phyloP scores from a whole-genome alignment of 1,140 invertebrate genomes.

The Drosophila equinoxialis region DNA sequence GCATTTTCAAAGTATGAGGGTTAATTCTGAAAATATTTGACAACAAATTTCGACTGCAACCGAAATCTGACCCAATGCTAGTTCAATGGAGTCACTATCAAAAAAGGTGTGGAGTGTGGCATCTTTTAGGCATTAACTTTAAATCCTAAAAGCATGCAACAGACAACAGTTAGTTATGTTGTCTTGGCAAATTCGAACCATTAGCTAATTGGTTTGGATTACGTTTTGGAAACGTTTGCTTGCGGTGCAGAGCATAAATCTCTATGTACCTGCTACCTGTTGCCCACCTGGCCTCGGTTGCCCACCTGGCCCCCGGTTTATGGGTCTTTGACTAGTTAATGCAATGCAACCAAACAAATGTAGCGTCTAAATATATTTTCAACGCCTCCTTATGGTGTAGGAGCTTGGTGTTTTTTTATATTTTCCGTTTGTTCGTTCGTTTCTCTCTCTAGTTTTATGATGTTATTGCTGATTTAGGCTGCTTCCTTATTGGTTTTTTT shows the following conservation, averaged over 20 bases:
- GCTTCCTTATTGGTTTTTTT: slow-evolving; percentile 66
- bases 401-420: slow-evolving; percentile 38
- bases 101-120: neutral
- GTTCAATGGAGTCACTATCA: neutral
- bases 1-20: too few species aligned
- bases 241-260: slow-evolving; percentile 18
- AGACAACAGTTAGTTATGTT: neutral
- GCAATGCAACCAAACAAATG: slow-evolving; percentile 46
- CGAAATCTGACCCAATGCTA: too few species aligned
- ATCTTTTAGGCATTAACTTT: neutral
- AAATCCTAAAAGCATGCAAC: neutral
- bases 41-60: too few species aligned
- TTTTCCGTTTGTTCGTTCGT: neutral
- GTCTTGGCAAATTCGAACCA: slow-evolving; percentile 9
- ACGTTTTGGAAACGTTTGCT: slow-evolving; percentile 43
- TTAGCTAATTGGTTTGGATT: slow-evolving; percentile 45
- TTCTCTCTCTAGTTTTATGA: neutral
- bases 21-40: too few species aligned
- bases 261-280: slow-evolving; percentile 5
- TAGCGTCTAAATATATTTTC: slow-evolving; percentile 70
- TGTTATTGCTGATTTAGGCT: slow-evolving; percentile 31
- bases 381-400: slow-evolving; percentile 39
- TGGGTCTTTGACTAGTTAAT: slow-evolving; percentile 10
- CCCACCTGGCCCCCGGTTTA: neutral
- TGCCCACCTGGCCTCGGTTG: too few species aligned